These are phyloP conservation scores for Girardinichthys multiradiatus DNA, from an alignment of 2,113 vertebrate genomes.

Conservation along the genomic window DNA sequence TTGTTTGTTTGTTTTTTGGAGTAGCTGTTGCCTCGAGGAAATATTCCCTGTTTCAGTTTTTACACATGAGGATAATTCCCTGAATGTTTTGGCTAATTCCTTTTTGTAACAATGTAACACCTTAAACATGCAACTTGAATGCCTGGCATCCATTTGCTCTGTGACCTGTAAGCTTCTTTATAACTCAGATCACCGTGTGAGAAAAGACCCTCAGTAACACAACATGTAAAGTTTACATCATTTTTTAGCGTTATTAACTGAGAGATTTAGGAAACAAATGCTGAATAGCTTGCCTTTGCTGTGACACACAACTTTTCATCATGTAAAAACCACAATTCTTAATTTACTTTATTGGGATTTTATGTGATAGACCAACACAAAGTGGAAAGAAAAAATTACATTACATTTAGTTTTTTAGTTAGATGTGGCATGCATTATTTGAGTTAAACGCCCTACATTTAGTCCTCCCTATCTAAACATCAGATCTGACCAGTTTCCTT, in stretches of 20 bases:
- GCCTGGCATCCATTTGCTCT: constrained; percentile 27
- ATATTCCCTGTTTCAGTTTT: constrained; percentile 8
- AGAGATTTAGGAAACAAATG: too few relatives aligned
- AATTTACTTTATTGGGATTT: too few relatives aligned
- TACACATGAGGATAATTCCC: constrained; percentile 11
- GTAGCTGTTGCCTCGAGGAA: constrained; percentile 6
- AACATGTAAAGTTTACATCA: background rate
- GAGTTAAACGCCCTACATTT: too few relatives aligned
- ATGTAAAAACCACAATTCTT: too few relatives aligned
- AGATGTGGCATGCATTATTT: too few relatives aligned
- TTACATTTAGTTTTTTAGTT: too few relatives aligned
- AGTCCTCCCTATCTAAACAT: too few relatives aligned
- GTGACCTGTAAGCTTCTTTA: constrained; percentile 10
- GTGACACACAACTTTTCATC: too few relatives aligned
- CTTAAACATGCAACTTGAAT: constrained; percentile 6
- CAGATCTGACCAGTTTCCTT: too few relatives aligned
- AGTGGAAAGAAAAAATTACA: too few relatives aligned
- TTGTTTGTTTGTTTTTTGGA: background rate
- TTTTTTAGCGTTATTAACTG: background rate
- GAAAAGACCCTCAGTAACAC: constrained; percentile 19
- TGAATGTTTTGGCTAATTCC: constrained; percentile 30
- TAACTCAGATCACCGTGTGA: background rate
- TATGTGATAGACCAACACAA: too few relatives aligned
- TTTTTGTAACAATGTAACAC: constrained; percentile 31
- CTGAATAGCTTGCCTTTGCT: too few relatives aligned